Percentiles rank a stretch among this genome's conserved stretches.
Evolutionary conservation across 1,140 invertebrate genomes (phyloP).

Genomic region (Brachionus manjavacas): DNA sequence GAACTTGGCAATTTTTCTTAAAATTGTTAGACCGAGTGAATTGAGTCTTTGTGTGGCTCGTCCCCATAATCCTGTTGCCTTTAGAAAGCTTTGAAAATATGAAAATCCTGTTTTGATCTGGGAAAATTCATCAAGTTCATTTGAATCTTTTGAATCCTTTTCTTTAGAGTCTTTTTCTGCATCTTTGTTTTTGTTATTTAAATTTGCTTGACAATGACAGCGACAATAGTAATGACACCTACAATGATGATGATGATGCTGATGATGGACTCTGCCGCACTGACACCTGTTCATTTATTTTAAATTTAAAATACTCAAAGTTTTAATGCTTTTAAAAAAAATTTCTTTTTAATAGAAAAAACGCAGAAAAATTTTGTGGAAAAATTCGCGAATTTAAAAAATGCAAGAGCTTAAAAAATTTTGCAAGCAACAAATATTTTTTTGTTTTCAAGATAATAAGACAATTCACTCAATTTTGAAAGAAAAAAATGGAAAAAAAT

Average conservation of each 20-base stretch:
- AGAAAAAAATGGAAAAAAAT: too few species aligned
- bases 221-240: background rate
- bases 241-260: background rate
- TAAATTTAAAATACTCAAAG: too few species aligned
- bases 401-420: too few species aligned
- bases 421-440: too few species aligned
- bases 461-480: too few species aligned
- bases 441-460: too few species aligned
- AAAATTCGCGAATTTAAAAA: too few species aligned
- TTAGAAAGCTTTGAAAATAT: background rate
- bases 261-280: background rate
- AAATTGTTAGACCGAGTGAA: background rate
- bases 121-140: background rate
- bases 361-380: too few species aligned
- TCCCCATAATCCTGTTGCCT: background rate
- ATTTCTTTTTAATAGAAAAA: too few species aligned
- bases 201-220: background rate
- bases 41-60: background rate
- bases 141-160: background rate
- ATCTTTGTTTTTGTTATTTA: background rate
- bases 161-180: background rate
- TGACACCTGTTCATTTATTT: background rate
- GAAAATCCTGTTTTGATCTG: background rate
- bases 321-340: too few species aligned
- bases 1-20: background rate